Evolutionary conservation across 1,140 invertebrate genomes (phyloP), one percentile per base, ranked within the genome.

Genomic region (Thaumatotibia leucotreta): DNA sequence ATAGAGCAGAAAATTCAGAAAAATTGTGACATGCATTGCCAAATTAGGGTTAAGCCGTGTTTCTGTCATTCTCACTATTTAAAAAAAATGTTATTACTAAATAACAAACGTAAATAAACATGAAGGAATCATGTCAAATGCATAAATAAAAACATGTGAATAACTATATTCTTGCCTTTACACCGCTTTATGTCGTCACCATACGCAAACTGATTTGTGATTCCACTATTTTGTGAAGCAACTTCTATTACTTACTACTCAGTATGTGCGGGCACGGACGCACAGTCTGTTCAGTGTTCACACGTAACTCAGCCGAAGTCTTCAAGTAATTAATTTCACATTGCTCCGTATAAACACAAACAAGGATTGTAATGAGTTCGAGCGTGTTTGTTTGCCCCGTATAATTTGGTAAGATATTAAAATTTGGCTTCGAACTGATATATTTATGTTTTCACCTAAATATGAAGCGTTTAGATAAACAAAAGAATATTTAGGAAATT

Each of bases 331-430:
- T 58, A 58, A 58, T 58, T 58, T 58, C 52, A 9, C 52, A 58
- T 58, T 31, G 52, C 52, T 58, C 24, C 52, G 52, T 58, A 58
- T 31, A 58, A 58, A 58, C 52, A 58, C 52, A 58, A 58, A 58
- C 52, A 58, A 58, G 52, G 52, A 58, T 58, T 58, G 52, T 58
- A 58, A 58, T 58, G 52, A 58, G 52, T n/a, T 58, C 17, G 50
- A 24, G 52, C 23, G 52, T 58, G 52, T 58, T 58, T 58, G 52
- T 58, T n/a, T 58, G 52, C 14, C 17, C 4, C 5, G 52, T 58
- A 29, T 58, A 58, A 58, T 58, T 58, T 58, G 52, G 52, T 58
- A 58, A 58, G 52, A 58, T 58, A 58, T 58, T 58, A 58, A 58
- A 58, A 58, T 31, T 20, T 23, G 29, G 52, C 52, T 20, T 29